Percentiles rank a stretch among this genome's conserved stretches.
Conservation (phyloP, 2,888 invertebrate species). For the Sarcophaga variegata region DNA sequence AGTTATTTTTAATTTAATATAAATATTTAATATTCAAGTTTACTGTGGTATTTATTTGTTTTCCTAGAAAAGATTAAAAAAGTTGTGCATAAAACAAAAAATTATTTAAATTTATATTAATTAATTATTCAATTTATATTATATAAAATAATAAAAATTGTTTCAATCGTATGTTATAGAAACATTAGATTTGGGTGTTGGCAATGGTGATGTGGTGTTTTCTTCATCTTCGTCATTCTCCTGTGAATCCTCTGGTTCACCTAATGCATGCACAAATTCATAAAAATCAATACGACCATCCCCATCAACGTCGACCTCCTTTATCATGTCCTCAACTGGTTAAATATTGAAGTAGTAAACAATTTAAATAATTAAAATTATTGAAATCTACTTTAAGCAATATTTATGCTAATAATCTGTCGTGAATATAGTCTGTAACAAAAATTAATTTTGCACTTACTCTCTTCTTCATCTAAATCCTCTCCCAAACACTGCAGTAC, state of each 20-base stretch:
- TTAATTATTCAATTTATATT: neutral
- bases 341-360: neutral
- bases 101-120: too few relatives aligned
- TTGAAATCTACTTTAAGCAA: too few relatives aligned
- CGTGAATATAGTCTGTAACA: neutral
- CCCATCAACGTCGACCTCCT: constrained; percentile 96
- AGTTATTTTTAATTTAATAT: too few relatives aligned
- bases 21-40: too few relatives aligned
- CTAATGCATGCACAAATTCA: constrained; percentile 92
- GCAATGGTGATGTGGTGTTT: constrained; percentile 82
- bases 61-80: constrained; percentile 6
- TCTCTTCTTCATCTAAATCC: constrained; percentile 94
- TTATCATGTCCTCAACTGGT: constrained; percentile 97
- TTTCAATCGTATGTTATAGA: constrained; percentile 76
- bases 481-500: constrained; percentile 94
- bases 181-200: constrained; percentile 79
- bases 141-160: neutral
- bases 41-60: neutral
- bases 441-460: constrained; percentile 83
- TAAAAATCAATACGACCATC: constrained; percentile 97
- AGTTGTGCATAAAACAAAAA: too few relatives aligned
- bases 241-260: constrained; percentile 91
- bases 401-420: too few relatives aligned
- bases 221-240: constrained; percentile 89
- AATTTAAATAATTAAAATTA: too few relatives aligned